phyloP scores from a whole-genome alignment of 2,113 vertebrate genomes.

The Atractosteus spatula region DNA sequence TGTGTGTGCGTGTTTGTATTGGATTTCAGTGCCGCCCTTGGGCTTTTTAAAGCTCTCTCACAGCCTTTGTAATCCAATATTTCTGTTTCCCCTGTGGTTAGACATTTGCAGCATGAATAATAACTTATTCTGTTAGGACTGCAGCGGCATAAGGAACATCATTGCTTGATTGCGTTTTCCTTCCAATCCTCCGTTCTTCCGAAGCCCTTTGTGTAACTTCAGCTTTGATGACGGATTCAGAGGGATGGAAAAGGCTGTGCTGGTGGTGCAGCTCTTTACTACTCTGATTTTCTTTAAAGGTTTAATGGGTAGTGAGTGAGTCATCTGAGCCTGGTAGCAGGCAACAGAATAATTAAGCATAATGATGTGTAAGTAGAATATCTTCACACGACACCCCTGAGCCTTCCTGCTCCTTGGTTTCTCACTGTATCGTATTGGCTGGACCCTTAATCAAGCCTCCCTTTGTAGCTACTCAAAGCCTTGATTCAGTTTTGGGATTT shows the following conservation, averaged over 20 bases:
- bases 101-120: not conserved
- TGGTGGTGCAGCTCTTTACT: not conserved
- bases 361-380: not conserved
- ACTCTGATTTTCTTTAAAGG: not conserved
- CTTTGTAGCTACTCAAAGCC: no score
- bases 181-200: not conserved
- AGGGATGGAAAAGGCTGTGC: not conserved
- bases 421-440: no score
- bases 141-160: not conserved
- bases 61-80: conserved; percentile 2
- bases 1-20: not conserved
- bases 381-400: not conserved
- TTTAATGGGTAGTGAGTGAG: not conserved
- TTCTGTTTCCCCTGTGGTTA: not conserved
- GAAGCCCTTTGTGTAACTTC: not conserved
- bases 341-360: not conserved
- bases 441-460: no score
- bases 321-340: not conserved
- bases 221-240: not conserved
- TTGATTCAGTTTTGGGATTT: no score
- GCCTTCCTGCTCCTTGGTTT: no score
- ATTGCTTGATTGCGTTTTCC: not conserved
- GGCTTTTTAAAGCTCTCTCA: not conserved
- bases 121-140: not conserved
- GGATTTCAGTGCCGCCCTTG: not conserved